Base-by-base conservation (phyloP, 2,113 vertebrate species). In the Planiliza haematocheilus region DNA sequence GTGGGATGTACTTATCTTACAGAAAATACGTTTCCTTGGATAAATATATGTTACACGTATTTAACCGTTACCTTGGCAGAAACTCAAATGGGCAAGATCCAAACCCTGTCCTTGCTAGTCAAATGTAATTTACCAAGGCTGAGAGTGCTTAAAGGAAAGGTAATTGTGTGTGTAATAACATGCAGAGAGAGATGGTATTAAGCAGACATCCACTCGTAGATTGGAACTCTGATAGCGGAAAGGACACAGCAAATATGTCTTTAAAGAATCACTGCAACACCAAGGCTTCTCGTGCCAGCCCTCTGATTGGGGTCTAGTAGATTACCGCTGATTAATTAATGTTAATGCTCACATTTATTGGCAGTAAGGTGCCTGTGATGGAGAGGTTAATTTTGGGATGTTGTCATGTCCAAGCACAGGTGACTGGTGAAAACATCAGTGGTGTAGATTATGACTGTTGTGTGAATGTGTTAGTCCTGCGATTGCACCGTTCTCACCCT, bases 161-260 rank as follows among this genome's bases (percentile, higher is more conserved):
- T 84, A 83, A 67, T 77, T 66, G 39, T 62, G 61, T 79, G 78
- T 70, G 63, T 73, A 78, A 72, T 66, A 72, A 77, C 79, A 74
- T 49, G 66, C 71, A 49, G 53, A 52, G 17, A 50, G 41, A 63
- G 30, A 34, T 17, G 45, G 37, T 63, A 20, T 74, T 46, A 77
- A 52, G 14, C 43, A 49, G 56, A 46, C 39, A 46, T 58, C 64
- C 10, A 30, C 74, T 76, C 10, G 4, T n/a, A n/a, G 45, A 64
- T 46, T 37, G 38, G 50, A 64, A 41, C n/a, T 59, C 13, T 21
- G 61, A 64, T 67, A 46, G 61, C 3, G 1, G 57, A 63, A 20
- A 79, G 45, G 55, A 70, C 60, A 63, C 36, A 46, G 34, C 17
- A 43, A 56, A 65, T 77, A 49, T 67, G 41, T 51, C 20, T 64